A percentile compares a stretch with the other conserved stretches of the same genome.
Evolutionary conservation across 2,888 invertebrate species (phyloP).

Genomic region (Cancer borealis): DNA sequence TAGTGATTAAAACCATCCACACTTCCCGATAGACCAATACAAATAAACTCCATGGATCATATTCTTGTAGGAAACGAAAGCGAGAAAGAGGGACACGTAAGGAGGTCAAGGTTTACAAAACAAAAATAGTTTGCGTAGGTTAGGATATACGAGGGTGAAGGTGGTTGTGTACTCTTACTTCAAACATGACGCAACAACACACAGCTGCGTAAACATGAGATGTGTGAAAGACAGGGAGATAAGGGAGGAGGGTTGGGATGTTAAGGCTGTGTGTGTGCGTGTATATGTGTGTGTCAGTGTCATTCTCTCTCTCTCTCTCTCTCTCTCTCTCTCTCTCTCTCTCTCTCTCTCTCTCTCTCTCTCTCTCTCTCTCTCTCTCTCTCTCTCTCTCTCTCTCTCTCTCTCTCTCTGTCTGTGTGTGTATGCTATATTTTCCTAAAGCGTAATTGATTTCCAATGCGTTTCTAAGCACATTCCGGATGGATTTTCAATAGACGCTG

Average conservation of each 20-base stretch:
- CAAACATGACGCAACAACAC: no score
- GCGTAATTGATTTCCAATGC: background rate
- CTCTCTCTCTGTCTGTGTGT: background rate
- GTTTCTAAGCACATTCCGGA: background rate
- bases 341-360: background rate
- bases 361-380: background rate
- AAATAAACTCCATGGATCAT: background rate
- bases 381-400: constrained; percentile 5
- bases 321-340: constrained; percentile 1
- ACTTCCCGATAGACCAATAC: background rate
- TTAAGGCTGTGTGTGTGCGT: background rate
- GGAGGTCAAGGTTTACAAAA: background rate
- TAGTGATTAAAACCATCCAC: background rate
- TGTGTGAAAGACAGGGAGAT: background rate
- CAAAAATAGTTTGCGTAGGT: no score
- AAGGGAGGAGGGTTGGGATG: background rate
- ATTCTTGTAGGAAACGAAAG: background rate
- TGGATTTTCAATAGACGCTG: background rate
- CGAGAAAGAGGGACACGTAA: background rate
- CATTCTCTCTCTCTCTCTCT: background rate
- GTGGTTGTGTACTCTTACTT: no score
- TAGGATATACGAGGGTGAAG: no score
- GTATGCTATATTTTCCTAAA: background rate
- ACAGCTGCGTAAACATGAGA: background rate
- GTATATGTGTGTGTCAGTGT: no score